These are phyloP conservation scores for Muntiacus reevesi DNA, from an alignment of 2,113 vertebrate species.

Conservation along the genomic window DNA sequence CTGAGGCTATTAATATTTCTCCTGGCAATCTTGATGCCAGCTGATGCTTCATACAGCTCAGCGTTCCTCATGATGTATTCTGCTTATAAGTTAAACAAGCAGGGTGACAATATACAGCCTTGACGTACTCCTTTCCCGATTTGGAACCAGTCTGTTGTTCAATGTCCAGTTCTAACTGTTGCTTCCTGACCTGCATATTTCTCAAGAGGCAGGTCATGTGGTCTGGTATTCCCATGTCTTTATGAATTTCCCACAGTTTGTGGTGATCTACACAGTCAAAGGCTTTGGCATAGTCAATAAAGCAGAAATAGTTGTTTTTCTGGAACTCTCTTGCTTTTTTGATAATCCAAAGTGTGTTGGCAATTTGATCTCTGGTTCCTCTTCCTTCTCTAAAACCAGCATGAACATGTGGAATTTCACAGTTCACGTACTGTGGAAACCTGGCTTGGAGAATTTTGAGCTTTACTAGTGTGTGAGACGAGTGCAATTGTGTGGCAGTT, in stretches of 20 bases:
- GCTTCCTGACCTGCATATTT: background rate
- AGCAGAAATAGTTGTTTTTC: background rate
- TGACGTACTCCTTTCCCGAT: background rate
- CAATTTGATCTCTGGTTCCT: background rate
- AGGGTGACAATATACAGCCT: background rate
- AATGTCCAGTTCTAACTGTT: background rate
- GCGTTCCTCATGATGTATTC: background rate
- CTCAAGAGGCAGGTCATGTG: background rate
- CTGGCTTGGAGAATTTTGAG: background rate
- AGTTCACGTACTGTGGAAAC: background rate
- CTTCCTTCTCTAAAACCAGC: background rate
- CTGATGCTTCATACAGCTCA: background rate
- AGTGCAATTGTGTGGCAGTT: background rate
- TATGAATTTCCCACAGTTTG: background rate
- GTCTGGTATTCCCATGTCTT: background rate
- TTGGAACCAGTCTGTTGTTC: background rate
- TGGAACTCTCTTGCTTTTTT: background rate
- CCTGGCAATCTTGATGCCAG: background rate
- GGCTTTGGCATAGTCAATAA: background rate
- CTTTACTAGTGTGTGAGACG: background rate
- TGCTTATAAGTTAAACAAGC: background rate
- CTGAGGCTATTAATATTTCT: background rate
- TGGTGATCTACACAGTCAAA: background rate
- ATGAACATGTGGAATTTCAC: background rate
- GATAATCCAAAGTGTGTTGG: background rate